A percentile compares a stretch with the other conserved stretches of the same genome.
These are phyloP conservation scores for Helostoma temminkii DNA, from an alignment of 2,797 vertebrate species.

Conservation along the genomic window DNA sequence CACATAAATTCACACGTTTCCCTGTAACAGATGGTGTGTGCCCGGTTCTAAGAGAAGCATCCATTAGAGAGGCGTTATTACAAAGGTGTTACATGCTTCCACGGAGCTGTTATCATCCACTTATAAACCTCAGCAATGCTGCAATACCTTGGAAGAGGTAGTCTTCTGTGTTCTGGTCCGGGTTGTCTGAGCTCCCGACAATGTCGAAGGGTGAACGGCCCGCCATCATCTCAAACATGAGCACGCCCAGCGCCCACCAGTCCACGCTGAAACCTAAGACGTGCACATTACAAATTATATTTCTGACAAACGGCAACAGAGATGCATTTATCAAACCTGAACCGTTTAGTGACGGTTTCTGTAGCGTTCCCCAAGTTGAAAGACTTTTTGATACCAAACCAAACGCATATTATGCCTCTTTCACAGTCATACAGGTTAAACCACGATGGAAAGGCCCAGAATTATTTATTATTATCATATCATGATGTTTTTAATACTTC, in stretches of 20 bases:
- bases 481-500: no score
- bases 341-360: no score
- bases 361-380: no score
- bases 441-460: no score
- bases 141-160: constrained; percentile 98
- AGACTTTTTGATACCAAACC: no score
- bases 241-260: constrained; percentile 97
- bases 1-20: constrained; percentile 62
- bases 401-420: no score
- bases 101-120: background rate
- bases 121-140: background rate
- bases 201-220: constrained; percentile 98
- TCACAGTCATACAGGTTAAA: no score
- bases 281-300: constrained; percentile 3
- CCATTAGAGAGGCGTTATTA: constrained; percentile 49
- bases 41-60: constrained; percentile 27
- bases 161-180: constrained; percentile 99
- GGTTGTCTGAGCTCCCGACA: constrained; percentile 97
- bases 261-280: constrained; percentile 94
- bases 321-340: background rate
- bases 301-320: background rate
- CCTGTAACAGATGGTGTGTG: constrained; percentile 64
- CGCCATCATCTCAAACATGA: constrained; percentile 99
- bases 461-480: no score
- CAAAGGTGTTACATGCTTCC: constrained; percentile 49